phyloP scores from a whole-genome alignment of 1,140 invertebrate genomes.

The Atta colombica region DNA sequence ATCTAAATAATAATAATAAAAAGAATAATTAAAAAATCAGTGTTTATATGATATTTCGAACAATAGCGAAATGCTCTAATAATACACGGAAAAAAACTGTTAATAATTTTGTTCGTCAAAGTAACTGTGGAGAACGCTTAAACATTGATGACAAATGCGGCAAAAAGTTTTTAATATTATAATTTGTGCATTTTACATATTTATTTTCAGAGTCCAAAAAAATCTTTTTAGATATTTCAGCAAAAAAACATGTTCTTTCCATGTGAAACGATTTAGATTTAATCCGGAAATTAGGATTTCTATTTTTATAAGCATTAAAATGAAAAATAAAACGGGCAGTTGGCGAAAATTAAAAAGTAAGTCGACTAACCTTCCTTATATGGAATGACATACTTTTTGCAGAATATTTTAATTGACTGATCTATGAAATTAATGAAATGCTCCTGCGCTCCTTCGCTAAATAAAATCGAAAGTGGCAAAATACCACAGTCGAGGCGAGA shows the following conservation, averaged over 20 bases:
- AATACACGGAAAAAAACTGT: too few species aligned
- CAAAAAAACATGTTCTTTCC: too few species aligned
- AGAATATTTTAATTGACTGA: slow-evolving; percentile 8
- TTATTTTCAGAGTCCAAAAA: too few species aligned
- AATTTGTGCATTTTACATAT: too few species aligned
- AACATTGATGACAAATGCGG: too few species aligned
- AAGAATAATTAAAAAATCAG: not conserved
- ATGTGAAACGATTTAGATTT: not conserved
- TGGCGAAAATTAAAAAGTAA: slow-evolving; percentile 8
- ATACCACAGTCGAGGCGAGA: slow-evolving; percentile 39
- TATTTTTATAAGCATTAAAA: not conserved
- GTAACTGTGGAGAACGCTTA: too few species aligned
- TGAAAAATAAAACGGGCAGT: not conserved
- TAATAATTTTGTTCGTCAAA: too few species aligned
- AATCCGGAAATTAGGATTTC: slow-evolving; percentile 9
- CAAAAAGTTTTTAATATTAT: too few species aligned
- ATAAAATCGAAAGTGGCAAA: slow-evolving; percentile 71
- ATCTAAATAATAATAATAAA: not conserved
- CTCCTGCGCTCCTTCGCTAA: slow-evolving; percentile 3
- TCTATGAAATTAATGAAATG: slow-evolving; percentile 41
- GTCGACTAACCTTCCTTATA: not conserved
- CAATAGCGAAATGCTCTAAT: not conserved
- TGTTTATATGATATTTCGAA: not conserved
- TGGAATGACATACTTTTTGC: slow-evolving; percentile 36
- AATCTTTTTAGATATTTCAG: too few species aligned